phyloP scores from a whole-genome alignment of 2,113 vertebrate species.

The Diadophis punctatus region DNA sequence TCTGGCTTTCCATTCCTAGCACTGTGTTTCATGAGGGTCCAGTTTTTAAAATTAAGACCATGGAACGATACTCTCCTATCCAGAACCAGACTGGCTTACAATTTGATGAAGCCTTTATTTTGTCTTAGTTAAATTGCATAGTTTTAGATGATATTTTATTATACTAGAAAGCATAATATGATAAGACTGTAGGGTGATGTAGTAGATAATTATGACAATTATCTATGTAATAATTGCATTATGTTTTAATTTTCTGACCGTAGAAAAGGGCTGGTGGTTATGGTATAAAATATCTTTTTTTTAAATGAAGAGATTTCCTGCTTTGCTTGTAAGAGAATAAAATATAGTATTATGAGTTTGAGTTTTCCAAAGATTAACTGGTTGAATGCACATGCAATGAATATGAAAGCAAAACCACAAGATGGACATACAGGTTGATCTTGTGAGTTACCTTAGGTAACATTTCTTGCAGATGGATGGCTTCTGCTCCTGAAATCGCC shows the following conservation, averaged over 20 bases:
- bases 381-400: background rate
- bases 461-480: background rate
- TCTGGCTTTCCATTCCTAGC: background rate
- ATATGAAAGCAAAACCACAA: background rate
- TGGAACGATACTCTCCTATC: background rate
- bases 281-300: background rate
- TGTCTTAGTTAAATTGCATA: background rate
- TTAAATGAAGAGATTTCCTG: background rate
- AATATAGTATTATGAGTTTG: background rate
- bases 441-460: no score
- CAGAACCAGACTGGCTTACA: background rate
- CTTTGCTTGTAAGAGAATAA: background rate
- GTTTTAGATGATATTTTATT: background rate
- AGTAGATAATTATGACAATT: background rate
- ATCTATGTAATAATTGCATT: background rate
- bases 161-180: background rate
- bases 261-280: background rate
- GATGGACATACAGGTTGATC: background rate
- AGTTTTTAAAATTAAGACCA: background rate
- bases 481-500: background rate
- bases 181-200: no score
- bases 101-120: background rate
- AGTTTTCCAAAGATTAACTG: background rate
- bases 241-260: background rate
- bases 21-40: rapidly evolving